These are phyloP conservation scores for Dioctria rufipes DNA, from an alignment of 2,888 invertebrate species.

Conservation along the genomic window DNA sequence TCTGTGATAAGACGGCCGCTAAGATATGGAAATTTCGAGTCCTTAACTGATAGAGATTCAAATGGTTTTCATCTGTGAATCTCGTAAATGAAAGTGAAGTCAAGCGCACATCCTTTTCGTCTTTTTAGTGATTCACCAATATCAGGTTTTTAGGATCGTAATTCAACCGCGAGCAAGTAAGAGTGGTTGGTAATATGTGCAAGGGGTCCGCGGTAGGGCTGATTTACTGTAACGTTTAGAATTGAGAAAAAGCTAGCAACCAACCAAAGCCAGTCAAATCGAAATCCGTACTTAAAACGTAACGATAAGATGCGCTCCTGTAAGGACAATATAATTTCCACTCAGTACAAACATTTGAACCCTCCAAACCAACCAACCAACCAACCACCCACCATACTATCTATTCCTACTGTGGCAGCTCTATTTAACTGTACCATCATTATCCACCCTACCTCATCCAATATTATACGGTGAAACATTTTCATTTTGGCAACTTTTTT, in stretches of 20 bases:
- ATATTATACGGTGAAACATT: slow-evolving; percentile 23
- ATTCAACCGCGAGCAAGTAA: slow-evolving; percentile 32
- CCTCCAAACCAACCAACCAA: slow-evolving; percentile 21
- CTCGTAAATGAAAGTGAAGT: slow-evolving; percentile 56
- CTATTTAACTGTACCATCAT: not conserved
- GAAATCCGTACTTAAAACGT: slow-evolving; percentile 19
- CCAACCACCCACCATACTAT: not conserved
- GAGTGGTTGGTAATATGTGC: slow-evolving; percentile 21
- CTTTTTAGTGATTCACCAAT: slow-evolving; percentile 54
- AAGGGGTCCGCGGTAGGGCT: not conserved
- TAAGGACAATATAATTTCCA: slow-evolving; percentile 52
- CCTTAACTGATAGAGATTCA: slow-evolving; percentile 39
- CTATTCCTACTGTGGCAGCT: slow-evolving; percentile 14
- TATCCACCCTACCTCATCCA: slow-evolving; percentile 18
- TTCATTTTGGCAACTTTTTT: slow-evolving; percentile 54
- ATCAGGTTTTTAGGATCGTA: slow-evolving; percentile 44
- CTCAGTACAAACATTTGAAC: slow-evolving; percentile 47
- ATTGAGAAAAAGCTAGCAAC: slow-evolving; percentile 4
- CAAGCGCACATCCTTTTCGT: slow-evolving; percentile 56
- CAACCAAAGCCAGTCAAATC: slow-evolving; percentile 8
- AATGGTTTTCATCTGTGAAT: slow-evolving; percentile 37
- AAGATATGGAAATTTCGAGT: slow-evolving; percentile 55
- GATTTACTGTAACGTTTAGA: not conserved
- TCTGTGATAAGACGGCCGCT: slow-evolving; percentile 34
- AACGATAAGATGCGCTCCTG: slow-evolving; percentile 39